Percentiles rank a stretch among this genome's conserved stretches.
Conservation (phyloP, 2,797 vertebrate species). For the Orestias chungarensis region DNA sequence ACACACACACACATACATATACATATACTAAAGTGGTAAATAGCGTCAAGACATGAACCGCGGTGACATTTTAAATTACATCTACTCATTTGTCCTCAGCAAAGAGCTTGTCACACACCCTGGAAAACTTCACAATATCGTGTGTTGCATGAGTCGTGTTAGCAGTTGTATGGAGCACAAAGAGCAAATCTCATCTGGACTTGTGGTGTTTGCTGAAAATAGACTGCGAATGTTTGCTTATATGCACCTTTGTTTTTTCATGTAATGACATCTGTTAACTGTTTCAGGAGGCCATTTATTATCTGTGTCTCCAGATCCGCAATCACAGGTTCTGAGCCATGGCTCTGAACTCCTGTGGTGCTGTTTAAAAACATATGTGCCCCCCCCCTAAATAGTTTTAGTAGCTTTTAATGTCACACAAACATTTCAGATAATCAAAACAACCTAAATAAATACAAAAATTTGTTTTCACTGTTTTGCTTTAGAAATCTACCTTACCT, state of each 20-base stretch:
- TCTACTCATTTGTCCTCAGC: slow-evolving; percentile 46
- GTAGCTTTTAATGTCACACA: background rate
- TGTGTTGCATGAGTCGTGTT: background rate
- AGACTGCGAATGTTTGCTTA: slow-evolving; percentile 2
- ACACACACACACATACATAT: slow-evolving; percentile 37
- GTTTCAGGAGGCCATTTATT: background rate
- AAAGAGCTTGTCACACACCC: slow-evolving; percentile 22
- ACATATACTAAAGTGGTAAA: slow-evolving; percentile 43
- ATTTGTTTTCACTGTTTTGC: background rate
- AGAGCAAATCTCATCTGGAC: background rate
- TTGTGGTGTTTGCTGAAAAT: background rate
- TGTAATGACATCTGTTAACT: background rate
- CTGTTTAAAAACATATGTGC: background rate
- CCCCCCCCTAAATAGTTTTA: no score
- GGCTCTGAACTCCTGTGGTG: background rate
- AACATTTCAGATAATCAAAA: background rate
- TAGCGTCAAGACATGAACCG: slow-evolving; percentile 58
- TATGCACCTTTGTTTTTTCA: background rate
- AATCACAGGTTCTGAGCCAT: background rate
- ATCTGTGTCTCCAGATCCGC: background rate
- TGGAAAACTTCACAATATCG: slow-evolving; percentile 36
- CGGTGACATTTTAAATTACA: slow-evolving; percentile 63
- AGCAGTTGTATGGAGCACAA: background rate
- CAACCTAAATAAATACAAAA: background rate
- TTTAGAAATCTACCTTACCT: background rate